These are phyloP conservation scores for Eupithecia tripunctaria DNA, from an alignment of 2,888 invertebrate genomes.

Conservation along the genomic window DNA sequence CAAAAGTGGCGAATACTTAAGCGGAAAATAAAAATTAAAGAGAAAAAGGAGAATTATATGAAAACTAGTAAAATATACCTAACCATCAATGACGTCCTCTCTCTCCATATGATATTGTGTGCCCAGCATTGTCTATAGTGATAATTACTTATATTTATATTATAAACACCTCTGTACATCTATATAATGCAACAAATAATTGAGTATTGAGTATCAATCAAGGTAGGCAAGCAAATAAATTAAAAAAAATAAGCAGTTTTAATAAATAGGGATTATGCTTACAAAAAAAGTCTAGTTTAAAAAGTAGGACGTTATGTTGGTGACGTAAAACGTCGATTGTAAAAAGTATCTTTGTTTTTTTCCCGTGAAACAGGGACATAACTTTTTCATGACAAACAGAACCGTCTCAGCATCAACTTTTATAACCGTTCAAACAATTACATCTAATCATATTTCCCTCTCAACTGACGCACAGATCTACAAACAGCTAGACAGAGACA, in stretches of 20 bases:
- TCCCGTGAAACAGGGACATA: constrained; percentile 67
- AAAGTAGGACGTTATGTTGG: background rate
- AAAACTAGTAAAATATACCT: too few relatives aligned
- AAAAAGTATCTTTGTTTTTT: constrained; percentile 52
- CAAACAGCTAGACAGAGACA: constrained; percentile 64
- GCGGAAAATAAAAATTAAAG: too few relatives aligned
- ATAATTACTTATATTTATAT: too few relatives aligned
- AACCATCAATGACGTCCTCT: too few relatives aligned
- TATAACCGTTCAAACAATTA: constrained; percentile 84
- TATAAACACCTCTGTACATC: too few relatives aligned
- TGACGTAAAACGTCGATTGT: constrained; percentile 38
- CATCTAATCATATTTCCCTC: constrained; percentile 74
- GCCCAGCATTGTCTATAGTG: too few relatives aligned
- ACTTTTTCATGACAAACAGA: constrained; percentile 82
- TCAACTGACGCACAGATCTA: constrained; percentile 54
- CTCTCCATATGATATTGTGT: too few relatives aligned
- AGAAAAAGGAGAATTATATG: too few relatives aligned
- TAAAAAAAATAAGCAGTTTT: background rate
- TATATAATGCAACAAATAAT: too few relatives aligned
- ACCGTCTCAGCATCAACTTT: constrained; percentile 82
- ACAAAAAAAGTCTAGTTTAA: background rate
- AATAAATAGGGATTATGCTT: background rate
- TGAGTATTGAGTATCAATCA: too few relatives aligned
- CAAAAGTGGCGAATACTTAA: too few relatives aligned
- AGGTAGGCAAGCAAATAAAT: background rate